Base-by-base conservation (phyloP, 2,113 vertebrate genomes). In the Rhea pennata region DNA sequence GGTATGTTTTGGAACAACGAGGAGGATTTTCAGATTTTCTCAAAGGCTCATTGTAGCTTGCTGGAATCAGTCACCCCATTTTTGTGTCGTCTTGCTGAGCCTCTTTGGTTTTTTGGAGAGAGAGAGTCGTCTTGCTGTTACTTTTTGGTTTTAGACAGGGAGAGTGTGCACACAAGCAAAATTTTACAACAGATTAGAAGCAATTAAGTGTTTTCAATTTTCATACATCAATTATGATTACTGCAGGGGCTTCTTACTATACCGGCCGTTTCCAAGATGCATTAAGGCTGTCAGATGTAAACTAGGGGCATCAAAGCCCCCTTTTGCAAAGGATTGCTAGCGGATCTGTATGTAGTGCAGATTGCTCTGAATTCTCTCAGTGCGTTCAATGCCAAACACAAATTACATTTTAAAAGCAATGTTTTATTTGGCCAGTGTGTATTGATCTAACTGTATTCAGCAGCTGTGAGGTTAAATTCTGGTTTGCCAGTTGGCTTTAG, bases 391-490 rank as follows among this genome's bases (percentile, higher is more conserved):
- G 92, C 96, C 96, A 97, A 95, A 87, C 91, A 84, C 75, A 97
- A 96, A 97, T 97, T 93, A 90, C 75, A 58, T 95, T 96, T 97
- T 93, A 94, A 97, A 94, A 92, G 92, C 92, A 77, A 14, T 96
- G 87, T 96, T 96, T 97, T 97, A 91, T 87, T 97, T 97, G 96
- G 93, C 95, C 71, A 36, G 54, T 5, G 0, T 21, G 24, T 64
- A 64, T 94, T 84, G 84, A 86, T 93, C 40, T 61, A 74, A 71
- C 88, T 67, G 67, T 42, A 20, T 82, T 96, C 95, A 87, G 93
- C 97, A 97, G 95, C 87, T 85, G 94, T 36, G 90, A 96, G 96
- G 96, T 97, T 96, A 96, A 95, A 91, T 76, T 74, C 80, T 58
- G 53, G 48, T 78, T 86, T 93, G 92, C 92, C 83, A 90, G 78